phyloP scores from a whole-genome alignment of 2,113 vertebrate species.

The Oenanthe melanoleuca region DNA sequence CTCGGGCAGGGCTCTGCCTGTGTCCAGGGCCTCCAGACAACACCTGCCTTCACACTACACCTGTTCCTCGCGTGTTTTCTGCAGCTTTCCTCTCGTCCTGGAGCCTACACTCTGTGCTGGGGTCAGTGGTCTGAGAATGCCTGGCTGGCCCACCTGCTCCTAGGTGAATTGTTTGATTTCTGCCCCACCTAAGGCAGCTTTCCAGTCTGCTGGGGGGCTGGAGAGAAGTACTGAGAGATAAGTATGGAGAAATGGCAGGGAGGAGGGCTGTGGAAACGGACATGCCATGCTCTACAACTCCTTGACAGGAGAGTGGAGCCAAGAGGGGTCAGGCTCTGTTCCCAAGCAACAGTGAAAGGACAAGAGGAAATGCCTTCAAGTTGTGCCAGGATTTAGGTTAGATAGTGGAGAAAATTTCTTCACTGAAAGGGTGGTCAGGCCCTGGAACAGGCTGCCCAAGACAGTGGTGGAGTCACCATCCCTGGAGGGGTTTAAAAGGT shows the following conservation, averaged over 20 bases:
- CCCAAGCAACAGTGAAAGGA: not conserved
- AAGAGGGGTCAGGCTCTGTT: not conserved
- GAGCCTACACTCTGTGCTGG: not conserved
- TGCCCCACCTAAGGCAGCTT: not conserved
- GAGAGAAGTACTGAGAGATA: not conserved
- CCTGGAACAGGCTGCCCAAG: not conserved
- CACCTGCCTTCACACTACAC: not conserved
- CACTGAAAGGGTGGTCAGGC: not conserved
- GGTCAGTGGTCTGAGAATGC: fast-evolving
- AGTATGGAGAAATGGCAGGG: not conserved
- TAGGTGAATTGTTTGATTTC: not conserved
- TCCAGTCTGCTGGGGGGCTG: not conserved
- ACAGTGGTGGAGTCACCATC: not conserved
- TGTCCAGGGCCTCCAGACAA: not conserved
- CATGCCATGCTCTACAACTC: not conserved
- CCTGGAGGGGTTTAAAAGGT: not conserved
- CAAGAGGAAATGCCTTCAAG: not conserved
- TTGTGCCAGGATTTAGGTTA: not conserved
- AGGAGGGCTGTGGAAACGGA: not conserved
- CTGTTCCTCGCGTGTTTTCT: not conserved
- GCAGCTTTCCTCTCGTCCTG: not conserved
- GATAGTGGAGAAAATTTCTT: not conserved
- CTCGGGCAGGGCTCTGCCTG: not conserved
- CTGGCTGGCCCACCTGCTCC: not conserved
- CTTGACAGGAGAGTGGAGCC: not conserved